Percentiles rank a stretch among this genome's conserved stretches.
phyloP scores from a whole-genome alignment of 2,888 invertebrate species.

The Hecatera dysodea region DNA sequence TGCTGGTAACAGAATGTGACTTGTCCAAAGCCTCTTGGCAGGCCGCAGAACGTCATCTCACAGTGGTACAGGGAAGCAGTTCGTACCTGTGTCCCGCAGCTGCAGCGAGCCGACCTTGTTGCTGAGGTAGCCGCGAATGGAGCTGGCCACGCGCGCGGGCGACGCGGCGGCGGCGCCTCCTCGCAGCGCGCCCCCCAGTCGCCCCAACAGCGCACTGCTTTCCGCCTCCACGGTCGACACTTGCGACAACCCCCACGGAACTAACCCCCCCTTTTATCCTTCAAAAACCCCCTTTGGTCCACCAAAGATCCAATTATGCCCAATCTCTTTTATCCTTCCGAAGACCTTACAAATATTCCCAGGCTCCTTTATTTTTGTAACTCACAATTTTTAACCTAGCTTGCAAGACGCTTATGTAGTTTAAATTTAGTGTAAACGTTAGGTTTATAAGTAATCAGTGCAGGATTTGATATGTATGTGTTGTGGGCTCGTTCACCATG shows the following conservation, averaged over 20 bases:
- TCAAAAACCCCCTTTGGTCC: slow-evolving; percentile 4
- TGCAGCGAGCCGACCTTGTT: slow-evolving; percentile 93
- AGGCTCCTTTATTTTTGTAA: slow-evolving; percentile 24
- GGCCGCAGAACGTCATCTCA: not conserved
- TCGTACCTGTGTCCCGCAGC: slow-evolving; percentile 94
- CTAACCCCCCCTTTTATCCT: slow-evolving; percentile 26
- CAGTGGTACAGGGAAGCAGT: not conserved
- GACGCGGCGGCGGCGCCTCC: slow-evolving; percentile 93
- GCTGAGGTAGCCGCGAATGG: slow-evolving; percentile 93
- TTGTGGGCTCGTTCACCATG: slow-evolving; percentile 76
- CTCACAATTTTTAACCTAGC: slow-evolving; percentile 32
- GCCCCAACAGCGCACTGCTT: slow-evolving; percentile 91
- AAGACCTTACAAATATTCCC: slow-evolving; percentile 17
- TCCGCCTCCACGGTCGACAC: slow-evolving; percentile 89
- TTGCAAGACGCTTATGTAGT: slow-evolving; percentile 41
- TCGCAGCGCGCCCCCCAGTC: slow-evolving; percentile 92
- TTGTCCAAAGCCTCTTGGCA: not conserved
- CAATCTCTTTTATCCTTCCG: slow-evolving; percentile 10
- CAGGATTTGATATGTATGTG: slow-evolving; percentile 88
- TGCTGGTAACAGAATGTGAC: no score
- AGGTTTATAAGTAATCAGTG: slow-evolving; percentile 79
- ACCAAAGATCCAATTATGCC: not conserved
- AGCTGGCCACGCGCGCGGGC: slow-evolving; percentile 93
- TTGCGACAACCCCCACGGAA: slow-evolving; percentile 70
- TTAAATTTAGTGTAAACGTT: slow-evolving; percentile 53